A percentile compares a stretch with the other conserved stretches of the same genome.
These are phyloP conservation scores for Myathropa florea DNA, from an alignment of 2,888 invertebrate species.

Conservation along the genomic window DNA sequence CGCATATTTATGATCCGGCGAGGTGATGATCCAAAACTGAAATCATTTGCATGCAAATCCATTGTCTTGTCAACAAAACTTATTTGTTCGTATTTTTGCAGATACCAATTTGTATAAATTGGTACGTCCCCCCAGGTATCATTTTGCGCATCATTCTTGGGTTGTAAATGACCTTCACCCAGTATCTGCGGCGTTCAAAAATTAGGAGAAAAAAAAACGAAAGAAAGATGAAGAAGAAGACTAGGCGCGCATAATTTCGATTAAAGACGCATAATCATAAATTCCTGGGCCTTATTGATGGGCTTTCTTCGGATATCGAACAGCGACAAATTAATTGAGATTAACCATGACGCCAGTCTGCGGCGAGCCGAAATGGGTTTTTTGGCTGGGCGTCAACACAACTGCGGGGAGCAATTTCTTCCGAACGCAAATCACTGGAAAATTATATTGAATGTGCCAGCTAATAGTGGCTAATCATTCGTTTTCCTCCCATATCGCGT, in stretches of 20 bases:
- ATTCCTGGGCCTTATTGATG: constrained; percentile 45
- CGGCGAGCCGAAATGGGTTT: background rate
- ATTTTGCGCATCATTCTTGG: constrained; percentile 15
- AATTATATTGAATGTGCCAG: background rate
- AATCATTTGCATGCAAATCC: constrained; percentile 48
- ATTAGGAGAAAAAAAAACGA: background rate
- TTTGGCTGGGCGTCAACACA: background rate
- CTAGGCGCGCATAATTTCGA: background rate
- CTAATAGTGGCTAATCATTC: background rate
- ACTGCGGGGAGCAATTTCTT: background rate
- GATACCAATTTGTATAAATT: constrained; percentile 13
- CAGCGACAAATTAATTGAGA: constrained; percentile 46
- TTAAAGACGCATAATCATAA: constrained; percentile 38
- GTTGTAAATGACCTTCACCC: constrained; percentile 58
- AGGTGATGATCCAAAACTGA: constrained; percentile 5
- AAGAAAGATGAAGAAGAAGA: background rate
- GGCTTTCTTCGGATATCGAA: constrained; percentile 25
- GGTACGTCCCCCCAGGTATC: background rate
- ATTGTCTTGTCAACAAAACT: constrained; percentile 13
- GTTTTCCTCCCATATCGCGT: background rate
- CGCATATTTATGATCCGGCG: constrained; percentile 2
- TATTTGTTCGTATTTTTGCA: background rate
- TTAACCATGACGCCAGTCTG: constrained; percentile 20
- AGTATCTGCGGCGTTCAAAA: constrained; percentile 4
- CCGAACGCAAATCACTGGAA: background rate